A percentile compares a stretch with the other conserved stretches of the same genome.
phyloP scores from a whole-genome alignment of 2,113 vertebrate genomes.

The Lipotes vexillifer region DNA sequence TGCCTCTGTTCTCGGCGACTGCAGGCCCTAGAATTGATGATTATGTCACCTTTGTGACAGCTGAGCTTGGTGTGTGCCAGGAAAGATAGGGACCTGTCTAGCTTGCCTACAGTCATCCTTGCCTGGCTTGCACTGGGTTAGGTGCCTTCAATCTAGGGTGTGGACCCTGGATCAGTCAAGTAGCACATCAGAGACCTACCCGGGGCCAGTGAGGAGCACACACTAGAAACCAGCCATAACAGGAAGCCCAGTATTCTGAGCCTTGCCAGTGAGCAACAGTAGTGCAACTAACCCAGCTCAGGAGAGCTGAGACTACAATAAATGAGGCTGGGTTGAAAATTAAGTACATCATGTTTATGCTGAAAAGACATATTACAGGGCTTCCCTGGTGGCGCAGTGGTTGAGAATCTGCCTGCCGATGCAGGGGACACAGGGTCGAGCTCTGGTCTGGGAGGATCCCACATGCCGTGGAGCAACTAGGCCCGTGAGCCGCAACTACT shows the following conservation, averaged over 20 bases:
- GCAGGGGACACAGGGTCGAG: too few relatives aligned
- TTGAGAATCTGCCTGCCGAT: too few relatives aligned
- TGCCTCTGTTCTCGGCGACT: neutral
- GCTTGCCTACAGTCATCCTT: neutral
- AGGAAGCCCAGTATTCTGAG: neutral
- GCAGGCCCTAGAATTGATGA: neutral
- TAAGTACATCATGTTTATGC: neutral
- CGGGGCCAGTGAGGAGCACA: neutral
- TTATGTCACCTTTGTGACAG: neutral
- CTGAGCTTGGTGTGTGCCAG: neutral
- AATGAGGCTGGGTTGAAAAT: neutral
- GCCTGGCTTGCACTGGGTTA: neutral
- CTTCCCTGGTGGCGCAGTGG: too few relatives aligned
- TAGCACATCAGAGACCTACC: neutral
- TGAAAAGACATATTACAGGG: neutral
- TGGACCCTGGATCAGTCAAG: neutral
- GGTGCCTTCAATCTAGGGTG: neutral
- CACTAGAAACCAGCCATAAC: neutral
- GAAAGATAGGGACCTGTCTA: neutral
- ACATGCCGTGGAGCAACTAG: too few relatives aligned
- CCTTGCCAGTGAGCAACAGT: neutral
- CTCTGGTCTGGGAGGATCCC: too few relatives aligned
- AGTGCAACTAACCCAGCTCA: neutral
- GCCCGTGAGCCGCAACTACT: too few relatives aligned
- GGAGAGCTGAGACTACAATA: neutral